Evolutionary conservation across 30 jellyfish, hydroid and myxozoan genomes (phyloP).

Genomic region (Aurelia sp.): DNA sequence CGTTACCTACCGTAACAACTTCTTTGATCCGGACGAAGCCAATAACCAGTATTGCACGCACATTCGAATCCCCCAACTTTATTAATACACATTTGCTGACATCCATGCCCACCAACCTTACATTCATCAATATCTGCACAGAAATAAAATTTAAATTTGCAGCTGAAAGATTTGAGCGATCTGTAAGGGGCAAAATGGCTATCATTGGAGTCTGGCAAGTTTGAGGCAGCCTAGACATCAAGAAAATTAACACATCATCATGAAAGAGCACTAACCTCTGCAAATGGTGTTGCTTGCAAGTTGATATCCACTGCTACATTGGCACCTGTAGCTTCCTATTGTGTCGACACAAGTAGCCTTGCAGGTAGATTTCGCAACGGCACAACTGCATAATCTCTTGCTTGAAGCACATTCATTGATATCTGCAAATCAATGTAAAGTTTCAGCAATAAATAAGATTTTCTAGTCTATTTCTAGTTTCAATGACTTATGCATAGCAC

Average conservation of each 20-base stretch:
- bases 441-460: neutral
- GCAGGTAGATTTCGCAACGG: constrained; percentile 50
- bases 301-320: constrained; percentile 77
- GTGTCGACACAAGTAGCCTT: constrained; percentile 86
- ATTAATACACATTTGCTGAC: constrained; percentile 61
- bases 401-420: constrained; percentile 78
- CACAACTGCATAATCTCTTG: constrained; percentile 71
- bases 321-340: constrained; percentile 80
- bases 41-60: constrained; percentile 62
- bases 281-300: constrained; percentile 66
- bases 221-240: no score
- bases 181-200: no score
- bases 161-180: no score
- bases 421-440: constrained; percentile 40
- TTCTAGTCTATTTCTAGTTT: no score
- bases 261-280: constrained; percentile 53
- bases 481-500: no score
- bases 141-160: no score
- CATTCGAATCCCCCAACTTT: constrained; percentile 63
- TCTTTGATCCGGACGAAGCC: no score
- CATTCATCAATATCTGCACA: constrained; percentile 64
- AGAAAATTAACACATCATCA: no score
- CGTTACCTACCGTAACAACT: no score
- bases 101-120: constrained; percentile 15
- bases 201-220: no score